Percentiles rank a stretch among this genome's conserved stretches.
These are phyloP conservation scores for Vulpes ferrilata DNA, from an alignment of 2,113 vertebrate genomes.

Conservation along the genomic window DNA sequence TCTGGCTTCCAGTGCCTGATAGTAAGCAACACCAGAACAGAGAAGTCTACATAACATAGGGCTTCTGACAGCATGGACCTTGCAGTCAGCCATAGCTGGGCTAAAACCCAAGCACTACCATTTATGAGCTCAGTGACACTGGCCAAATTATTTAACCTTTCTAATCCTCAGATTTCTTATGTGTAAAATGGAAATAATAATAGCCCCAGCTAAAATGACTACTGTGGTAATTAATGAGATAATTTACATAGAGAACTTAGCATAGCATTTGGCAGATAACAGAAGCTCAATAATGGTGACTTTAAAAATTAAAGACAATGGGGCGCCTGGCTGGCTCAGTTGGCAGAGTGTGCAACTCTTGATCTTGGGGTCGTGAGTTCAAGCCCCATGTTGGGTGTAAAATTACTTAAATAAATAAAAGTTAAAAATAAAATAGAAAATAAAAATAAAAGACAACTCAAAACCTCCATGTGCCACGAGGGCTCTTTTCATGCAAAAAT, in stretches of 20 bases:
- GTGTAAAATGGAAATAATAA: conserved; percentile 5
- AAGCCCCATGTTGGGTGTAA: not conserved
- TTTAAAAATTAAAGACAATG: not conserved
- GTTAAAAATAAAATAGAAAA: not conserved
- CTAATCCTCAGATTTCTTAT: not conserved
- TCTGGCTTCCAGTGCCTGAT: not conserved
- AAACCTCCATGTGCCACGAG: not conserved
- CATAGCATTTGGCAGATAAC: not conserved
- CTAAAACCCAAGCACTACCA: not conserved
- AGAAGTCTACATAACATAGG: not conserved
- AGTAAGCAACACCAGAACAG: not conserved
- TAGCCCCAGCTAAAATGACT: not conserved
- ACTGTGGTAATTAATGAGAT: not conserved
- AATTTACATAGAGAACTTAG: not conserved
- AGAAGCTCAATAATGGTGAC: not conserved
- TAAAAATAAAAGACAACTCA: not conserved
- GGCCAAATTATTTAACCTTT: not conserved
- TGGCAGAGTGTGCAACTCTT: not conserved
- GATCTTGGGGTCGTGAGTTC: not conserved
- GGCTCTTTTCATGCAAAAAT: not conserved
- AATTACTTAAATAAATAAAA: not conserved
- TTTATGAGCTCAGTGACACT: not conserved
- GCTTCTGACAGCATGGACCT: not conserved
- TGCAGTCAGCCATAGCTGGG: not conserved
- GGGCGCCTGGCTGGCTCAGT: not conserved